Percentiles rank a stretch among this genome's conserved stretches.
phyloP scores from a whole-genome alignment of 1,140 invertebrate species.

The Drosophila novamexicana region DNA sequence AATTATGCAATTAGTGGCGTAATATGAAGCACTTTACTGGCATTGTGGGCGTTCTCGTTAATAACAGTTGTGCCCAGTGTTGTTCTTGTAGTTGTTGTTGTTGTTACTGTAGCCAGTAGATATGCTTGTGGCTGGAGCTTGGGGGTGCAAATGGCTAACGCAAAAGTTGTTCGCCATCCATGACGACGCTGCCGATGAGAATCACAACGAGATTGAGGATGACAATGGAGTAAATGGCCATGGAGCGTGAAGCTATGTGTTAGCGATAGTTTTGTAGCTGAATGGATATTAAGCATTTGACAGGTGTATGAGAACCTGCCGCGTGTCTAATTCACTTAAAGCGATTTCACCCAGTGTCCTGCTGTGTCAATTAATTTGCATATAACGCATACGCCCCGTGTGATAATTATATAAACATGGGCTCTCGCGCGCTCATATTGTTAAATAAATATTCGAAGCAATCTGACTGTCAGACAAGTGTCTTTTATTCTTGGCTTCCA shows the following conservation, averaged over 20 bases:
- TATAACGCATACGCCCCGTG: conserved; percentile 6
- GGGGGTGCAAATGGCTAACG: conserved; percentile 19
- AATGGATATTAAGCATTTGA: conserved; percentile 11
- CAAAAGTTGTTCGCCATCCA: conserved; percentile 22
- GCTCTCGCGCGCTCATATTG: neutral
- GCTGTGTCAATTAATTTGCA: conserved; percentile 2
- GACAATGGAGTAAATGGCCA: conserved; percentile 39
- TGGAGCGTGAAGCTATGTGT: conserved; percentile 24
- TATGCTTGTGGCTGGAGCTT: neutral
- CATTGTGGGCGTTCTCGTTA: conserved; percentile 75
- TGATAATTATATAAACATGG: neutral
- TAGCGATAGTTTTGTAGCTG: conserved; percentile 23
- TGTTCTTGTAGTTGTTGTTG: neutral
- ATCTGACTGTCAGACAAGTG: conserved; percentile 26
- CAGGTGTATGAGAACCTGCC: neutral
- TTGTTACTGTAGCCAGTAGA: conserved; percentile 4
- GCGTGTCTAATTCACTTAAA: too few relatives aligned
- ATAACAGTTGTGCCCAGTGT: conserved; percentile 48
- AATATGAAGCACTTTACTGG: conserved; percentile 79
- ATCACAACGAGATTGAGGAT: conserved; percentile 27
- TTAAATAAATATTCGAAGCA: conserved; percentile 16
- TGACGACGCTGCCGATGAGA: conserved; percentile 27
- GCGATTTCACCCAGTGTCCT: neutral
- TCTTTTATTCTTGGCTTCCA: conserved; percentile 28
- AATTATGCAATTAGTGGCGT: conserved; percentile 81